Evolutionary conservation across 2,113 vertebrate genomes (phyloP).

Genomic region (Plestiodon gilberti): DNA sequence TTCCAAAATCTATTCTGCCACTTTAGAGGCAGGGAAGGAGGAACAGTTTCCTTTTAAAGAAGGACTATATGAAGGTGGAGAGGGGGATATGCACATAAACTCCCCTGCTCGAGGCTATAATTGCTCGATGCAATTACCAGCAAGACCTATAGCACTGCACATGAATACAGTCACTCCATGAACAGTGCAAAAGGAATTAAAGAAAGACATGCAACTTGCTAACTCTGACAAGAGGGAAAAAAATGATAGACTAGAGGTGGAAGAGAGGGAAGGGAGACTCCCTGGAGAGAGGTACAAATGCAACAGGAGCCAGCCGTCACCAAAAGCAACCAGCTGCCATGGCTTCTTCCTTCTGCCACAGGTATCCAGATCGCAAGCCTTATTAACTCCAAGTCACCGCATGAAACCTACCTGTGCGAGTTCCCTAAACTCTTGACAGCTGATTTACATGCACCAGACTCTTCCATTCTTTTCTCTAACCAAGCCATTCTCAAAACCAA

Average conservation of each 20-base stretch:
- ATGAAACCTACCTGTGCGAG: conserved; percentile 55
- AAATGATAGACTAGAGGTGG: neutral
- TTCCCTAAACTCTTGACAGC: neutral
- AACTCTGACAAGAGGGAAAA: neutral
- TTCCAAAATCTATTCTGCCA: conserved; percentile 57
- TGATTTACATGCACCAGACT: conserved; percentile 18
- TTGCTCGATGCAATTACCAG: conserved; percentile 39
- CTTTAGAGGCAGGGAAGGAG: conserved; percentile 45
- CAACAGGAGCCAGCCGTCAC: neutral
- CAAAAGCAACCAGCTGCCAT: conserved; percentile 4
- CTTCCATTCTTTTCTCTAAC: conserved; percentile 43
- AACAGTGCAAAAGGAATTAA: conserved; percentile 36
- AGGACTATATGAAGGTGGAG: neutral
- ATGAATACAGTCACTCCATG: conserved; percentile 35
- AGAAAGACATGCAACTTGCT: conserved; percentile 23
- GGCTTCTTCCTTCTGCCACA: neutral
- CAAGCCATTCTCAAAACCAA: conserved; percentile 45
- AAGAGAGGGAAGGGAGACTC: neutral
- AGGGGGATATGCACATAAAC: conserved; percentile 18
- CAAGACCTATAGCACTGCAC: conserved; percentile 39
- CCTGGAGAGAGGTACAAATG: neutral
- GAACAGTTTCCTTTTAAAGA: conserved; percentile 53
- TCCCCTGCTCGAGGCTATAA: conserved; percentile 2
- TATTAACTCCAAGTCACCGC: neutral
- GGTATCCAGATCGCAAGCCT: neutral